phyloP scores from a whole-genome alignment of 1,140 invertebrate genomes.

The Danaus plexippus region DNA sequence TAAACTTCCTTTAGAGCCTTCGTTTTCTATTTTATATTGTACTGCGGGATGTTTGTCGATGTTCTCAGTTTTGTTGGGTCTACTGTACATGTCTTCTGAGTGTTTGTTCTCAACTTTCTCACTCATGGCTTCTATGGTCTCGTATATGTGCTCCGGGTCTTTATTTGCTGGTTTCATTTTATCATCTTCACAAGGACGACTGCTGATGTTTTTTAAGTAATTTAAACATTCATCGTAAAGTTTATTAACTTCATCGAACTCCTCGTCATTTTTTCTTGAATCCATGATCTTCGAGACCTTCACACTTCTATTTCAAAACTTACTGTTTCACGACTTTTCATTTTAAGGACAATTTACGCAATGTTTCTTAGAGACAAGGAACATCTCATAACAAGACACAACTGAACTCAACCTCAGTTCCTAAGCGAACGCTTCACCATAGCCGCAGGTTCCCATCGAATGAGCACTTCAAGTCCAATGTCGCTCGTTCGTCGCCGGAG shows the following conservation, averaged over 20 bases:
- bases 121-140: constrained; percentile 29
- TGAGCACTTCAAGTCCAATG: background rate
- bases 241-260: constrained; percentile 45
- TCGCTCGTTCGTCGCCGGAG: background rate
- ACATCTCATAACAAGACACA: too few species aligned
- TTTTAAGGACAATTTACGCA: background rate
- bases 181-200: constrained; percentile 12
- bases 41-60: constrained; percentile 7
- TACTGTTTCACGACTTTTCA: constrained; percentile 13
- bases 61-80: constrained; percentile 4
- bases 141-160: constrained; percentile 28
- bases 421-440: too few species aligned
- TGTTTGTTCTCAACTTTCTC: constrained; percentile 15
- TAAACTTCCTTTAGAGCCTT: constrained; percentile 17
- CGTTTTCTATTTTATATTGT: constrained; percentile 18
- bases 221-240: constrained; percentile 58
- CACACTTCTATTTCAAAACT: constrained; percentile 13
- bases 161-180: constrained; percentile 11
- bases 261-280: constrained; percentile 20
- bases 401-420: too few species aligned
- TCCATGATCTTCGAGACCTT: too few species aligned
- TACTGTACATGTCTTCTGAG: constrained; percentile 6
- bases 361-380: background rate
- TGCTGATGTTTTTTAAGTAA: constrained; percentile 37
- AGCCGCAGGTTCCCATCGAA: too few species aligned